Base-by-base conservation (phyloP, 2,113 vertebrate genomes). In the Lethenteron camtschaticum region DNA sequence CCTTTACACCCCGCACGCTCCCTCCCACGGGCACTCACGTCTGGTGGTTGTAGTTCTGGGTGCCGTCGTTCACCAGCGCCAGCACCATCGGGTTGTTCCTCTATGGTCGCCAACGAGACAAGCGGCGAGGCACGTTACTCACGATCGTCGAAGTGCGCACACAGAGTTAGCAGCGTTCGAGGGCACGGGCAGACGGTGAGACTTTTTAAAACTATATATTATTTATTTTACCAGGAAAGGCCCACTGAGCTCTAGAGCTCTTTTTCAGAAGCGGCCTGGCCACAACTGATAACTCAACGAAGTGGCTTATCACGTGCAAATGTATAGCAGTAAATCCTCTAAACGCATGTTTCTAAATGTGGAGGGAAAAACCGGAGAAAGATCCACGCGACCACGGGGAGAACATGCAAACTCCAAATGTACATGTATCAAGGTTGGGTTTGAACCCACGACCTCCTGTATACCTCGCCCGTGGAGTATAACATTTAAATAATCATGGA, bases 1-100 rank as follows among this genome's bases (percentile, higher is more conserved):
- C 41, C 41, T 41, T 41, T 5, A 41, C 41, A 41, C 41, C 41
- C 6, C 6, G 41, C 41, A 41, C 41, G 41, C 41, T 41, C 41
- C 41, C 41, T 41, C 41, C 41, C 41, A 41, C 41, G 41, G 41
- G 16, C 14, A 86, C 94, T 90, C 84, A 99, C 92, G 95, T 91
- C 74, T 90, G 87, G 77, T 99, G 92, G 75, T 99, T 90, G 74
- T 89, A 99, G 75, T 82, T 75, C 75, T 91, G 82, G 68, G 86
- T 81, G 57, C 92, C 92, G 73, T 96, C 89, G 81, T 96, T 99
- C 75, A 89, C 89, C 73, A 96, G 81, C 68, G 95, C 69, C 14
- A 96, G 11, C 72, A 99, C 78, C 56, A 81, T 82, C 6, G 94
- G 94, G 78, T 96, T 99, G 77, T 99, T 99, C 87, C 95, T 96